Conservation (phyloP, 1,140 invertebrate genomes). For the Lasaia peninsularis region DNA sequence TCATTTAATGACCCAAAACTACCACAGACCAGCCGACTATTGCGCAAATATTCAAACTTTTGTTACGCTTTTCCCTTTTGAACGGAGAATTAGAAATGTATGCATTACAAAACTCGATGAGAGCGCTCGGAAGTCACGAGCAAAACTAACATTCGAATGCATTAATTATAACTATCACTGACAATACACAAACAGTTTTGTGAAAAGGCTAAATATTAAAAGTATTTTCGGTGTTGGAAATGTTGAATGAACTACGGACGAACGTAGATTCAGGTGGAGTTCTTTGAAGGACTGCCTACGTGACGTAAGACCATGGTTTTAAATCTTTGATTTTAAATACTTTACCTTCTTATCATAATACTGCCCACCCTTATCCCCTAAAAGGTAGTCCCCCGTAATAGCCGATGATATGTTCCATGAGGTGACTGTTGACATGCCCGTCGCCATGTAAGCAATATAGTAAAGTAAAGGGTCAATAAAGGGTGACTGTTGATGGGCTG, state of each 20-base stretch:
- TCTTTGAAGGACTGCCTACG: neutral
- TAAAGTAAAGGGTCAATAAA: no score
- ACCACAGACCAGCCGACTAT: neutral
- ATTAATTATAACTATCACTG: constrained; percentile 6
- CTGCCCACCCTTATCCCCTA: no score
- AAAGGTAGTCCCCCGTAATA: no score
- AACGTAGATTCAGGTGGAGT: neutral
- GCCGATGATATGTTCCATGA: no score
- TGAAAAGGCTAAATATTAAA: constrained; percentile 12
- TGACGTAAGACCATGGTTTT: no score
- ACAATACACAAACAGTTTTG: neutral
- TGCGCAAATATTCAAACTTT: constrained; percentile 1
- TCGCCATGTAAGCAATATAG: no score
- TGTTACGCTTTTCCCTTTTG: constrained; percentile 2
- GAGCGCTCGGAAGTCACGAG: neutral
- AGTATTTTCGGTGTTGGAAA: constrained; percentile 2
- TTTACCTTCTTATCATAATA: no score
- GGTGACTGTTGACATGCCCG: no score
- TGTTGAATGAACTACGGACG: neutral
- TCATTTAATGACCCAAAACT: neutral
- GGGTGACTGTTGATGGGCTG: no score
- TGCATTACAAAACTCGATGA: constrained; percentile 1
- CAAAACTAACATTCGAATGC: constrained; percentile 12
- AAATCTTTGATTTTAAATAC: no score
- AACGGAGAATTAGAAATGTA: constrained; percentile 5